Evolutionary conservation across 2,888 invertebrate species (phyloP), one percentile per base, ranked within the genome.

Genomic region (Euplexia lucipara): DNA sequence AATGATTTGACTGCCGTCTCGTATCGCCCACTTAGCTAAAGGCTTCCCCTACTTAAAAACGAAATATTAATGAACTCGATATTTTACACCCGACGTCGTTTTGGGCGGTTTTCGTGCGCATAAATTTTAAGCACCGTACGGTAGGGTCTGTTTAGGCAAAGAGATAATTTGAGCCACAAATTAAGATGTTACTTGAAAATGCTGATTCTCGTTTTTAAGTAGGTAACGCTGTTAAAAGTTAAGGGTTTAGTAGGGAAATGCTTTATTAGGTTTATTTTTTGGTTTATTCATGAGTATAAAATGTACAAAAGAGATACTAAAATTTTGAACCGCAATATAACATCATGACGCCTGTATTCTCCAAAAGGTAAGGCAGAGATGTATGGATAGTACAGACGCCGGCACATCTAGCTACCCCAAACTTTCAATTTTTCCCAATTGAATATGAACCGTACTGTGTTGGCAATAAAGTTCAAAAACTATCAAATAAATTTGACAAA

Each of bases 21-120:
- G 26, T 9, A 22, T 12, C 35, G 7, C 9, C 12, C 41, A 42
- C 48, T 69, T 44, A 41, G 6, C 0, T 9, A 35, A 70, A 52
- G 22, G 35, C 10, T 34, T 18, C 10, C 6, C 22, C 34, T 37
- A 41, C 22, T 39, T 65, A 49, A 34, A 58, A 26, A 9, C 5
- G 22, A 56, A 64, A 64, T 62, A 60, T 70, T 64, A 78, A 78
- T 70, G 63, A 70, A 65, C 53, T 30, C 49, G 4, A 75, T 78
- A 75, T 68, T 79, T 75, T 62, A 67, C 68, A 8, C 41, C 5
- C 5, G 67, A 71, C 41, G 44, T n/a, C 32, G 8, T 41, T 54
- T 4, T 7, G 44, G 58, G 39, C 12, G 49, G 72, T 48, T 44
- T 53, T 39, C 32, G 16, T 12, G 44, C 26, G 39, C 49, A 54